Base-by-base conservation (phyloP, 2,113 vertebrate genomes). In the Ibidorhyncha struthersii region DNA sequence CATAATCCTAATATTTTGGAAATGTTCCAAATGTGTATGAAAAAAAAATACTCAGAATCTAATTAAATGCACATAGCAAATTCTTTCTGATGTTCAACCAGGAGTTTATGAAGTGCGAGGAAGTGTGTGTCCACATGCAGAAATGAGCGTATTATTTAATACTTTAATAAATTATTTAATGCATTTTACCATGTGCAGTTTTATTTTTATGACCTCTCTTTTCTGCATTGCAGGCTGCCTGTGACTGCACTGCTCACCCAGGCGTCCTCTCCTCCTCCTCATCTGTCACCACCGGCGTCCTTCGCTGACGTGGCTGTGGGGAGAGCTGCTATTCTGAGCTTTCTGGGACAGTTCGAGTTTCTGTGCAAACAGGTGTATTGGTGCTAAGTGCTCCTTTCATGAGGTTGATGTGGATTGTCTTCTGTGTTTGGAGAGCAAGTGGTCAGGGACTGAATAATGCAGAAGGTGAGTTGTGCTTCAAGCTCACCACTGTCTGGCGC, bases 81-180 rank as follows among this genome's bases (percentile, higher is more conserved):
- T 90, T 95, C 81, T 87, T 52, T 94, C 73, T 93, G 89, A 87
- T 96, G 56, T 76, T 94, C 43, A 49, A 34, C 43, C 11, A 61
- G 26, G 43, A 76, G 61, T 47, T 86, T 59, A 34, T 63, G 43
- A 59, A 72, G 72, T 36, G 30, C 27, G 4, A 73, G 32, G 22
- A 38, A 66, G 36, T n/a, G 34, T 66, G 52, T 74, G 59, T 21
- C n/a, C 27, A 4, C 65, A 23, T 91, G 61, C 67, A 71, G 50
- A 93, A 93, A 61, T 45, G 47, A 80, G 49, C 13, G 0, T 27
- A 40, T 86, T n/a, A 78, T 40, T 95, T 70, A 59, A 67, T 40
- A 34, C 71, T 78, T 79, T 43, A 59, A 82, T 50, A 25, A 53
- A 90, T 69, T 40, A 66, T 69, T 71, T 36, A 27, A 40, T 49